Base-by-base conservation (phyloP, 1,140 invertebrate species). In the Drusus annulatus region DNA sequence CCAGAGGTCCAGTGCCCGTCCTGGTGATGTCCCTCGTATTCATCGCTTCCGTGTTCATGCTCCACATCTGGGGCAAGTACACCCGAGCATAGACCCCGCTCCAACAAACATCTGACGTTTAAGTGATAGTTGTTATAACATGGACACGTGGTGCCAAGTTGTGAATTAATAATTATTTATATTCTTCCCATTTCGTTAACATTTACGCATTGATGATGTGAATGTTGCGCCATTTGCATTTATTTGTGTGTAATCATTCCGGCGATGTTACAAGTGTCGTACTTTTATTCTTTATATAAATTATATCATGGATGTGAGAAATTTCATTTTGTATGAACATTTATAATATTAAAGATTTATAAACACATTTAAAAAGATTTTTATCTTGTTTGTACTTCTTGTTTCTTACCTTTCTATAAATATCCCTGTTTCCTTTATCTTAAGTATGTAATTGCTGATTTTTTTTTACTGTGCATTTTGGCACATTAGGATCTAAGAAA, bases 61-160 rank as follows among this genome's bases (percentile, higher is more conserved):
- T 99, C 81, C 99, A 99, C 92, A 99, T 99, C 87, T 99, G 98
- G 98, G 98, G 98, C 88, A 99, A 99, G 93, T 99, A 99, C 90
- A 99, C 97, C 62, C 93, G 98, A 86, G 94, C 96, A 86, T 99
- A 96, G 93, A 83, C 13, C 17, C 17, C 17, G 6, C 50, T 17
- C 28, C 28, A n/a, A n/a, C n/a, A n/a, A n/a, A 58, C 71, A 52
- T 25, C 19, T 36, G 21, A 75, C 21, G 19, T 19, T 54, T 62
- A 60, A 25, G 60, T 76, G 60, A 76, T 76, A 76, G 56, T 76
- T 76, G 56, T 76, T 63, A 15, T 73, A 78, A 60, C 60, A 62
- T 25, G 76, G 76, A 78, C 76, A 78, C 62, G 28, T n/a, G 62
- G 76, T 78, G 76, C 76, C 50, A 78, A 78, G 62, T 58, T 25